These are phyloP conservation scores for Alentia gelatinosa DNA, from an alignment of 2,888 invertebrate genomes.

Conservation along the genomic window DNA sequence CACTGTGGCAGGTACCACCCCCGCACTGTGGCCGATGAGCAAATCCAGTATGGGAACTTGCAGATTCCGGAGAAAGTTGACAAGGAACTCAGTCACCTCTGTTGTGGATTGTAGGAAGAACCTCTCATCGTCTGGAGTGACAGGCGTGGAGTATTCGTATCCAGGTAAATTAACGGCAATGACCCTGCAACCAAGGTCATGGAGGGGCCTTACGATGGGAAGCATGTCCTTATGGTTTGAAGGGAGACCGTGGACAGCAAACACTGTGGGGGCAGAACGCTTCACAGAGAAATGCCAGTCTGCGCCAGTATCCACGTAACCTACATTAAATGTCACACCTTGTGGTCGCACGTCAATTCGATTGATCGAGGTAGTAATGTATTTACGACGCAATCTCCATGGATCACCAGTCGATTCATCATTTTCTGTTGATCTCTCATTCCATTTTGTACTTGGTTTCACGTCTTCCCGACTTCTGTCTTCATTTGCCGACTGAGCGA, in stretches of 20 bases:
- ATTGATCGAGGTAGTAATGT: neutral
- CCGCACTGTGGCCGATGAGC: neutral
- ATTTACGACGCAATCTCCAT: neutral
- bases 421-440: too few species aligned
- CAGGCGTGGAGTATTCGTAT: neutral
- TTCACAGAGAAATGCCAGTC: neutral
- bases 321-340: neutral
- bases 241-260: constrained; percentile 14
- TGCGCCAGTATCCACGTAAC: constrained; percentile 13
- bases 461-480: too few species aligned
- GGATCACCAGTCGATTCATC: too few species aligned
- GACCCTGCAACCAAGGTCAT: constrained; percentile 6
- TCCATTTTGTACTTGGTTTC: too few species aligned
- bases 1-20: neutral
- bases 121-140: neutral
- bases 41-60: neutral
- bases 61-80: neutral
- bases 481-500: too few species aligned
- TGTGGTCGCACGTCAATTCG: neutral
- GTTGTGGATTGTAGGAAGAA: neutral
- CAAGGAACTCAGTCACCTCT: neutral
- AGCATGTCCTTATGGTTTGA: neutral
- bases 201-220: neutral
- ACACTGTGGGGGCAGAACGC: neutral
- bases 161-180: constrained; percentile 24